Evolutionary conservation across 2,888 invertebrate species (phyloP).

Genomic region (Formica aserva): DNA sequence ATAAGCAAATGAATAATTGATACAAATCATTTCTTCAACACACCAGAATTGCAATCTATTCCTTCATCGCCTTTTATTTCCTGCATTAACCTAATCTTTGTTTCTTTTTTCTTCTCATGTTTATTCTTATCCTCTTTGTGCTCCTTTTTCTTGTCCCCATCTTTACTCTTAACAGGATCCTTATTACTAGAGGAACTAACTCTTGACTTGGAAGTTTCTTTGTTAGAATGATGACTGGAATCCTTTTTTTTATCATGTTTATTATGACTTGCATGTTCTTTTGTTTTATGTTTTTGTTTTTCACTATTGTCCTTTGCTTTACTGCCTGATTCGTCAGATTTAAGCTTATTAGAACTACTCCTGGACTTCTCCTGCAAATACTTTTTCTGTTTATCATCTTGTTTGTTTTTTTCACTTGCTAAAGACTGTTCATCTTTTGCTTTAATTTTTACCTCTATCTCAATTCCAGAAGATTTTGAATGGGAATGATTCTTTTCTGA

Average conservation of each 20-base stretch:
- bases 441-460: conserved; percentile 59
- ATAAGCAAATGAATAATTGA: conserved; percentile 21
- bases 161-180: conserved; percentile 74
- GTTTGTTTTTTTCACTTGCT: conserved; percentile 53
- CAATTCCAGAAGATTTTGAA: conserved; percentile 34
- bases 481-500: conserved; percentile 58
- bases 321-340: conserved; percentile 58
- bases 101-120: conserved; percentile 76
- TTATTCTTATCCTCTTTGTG: conserved; percentile 65
- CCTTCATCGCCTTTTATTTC: conserved; percentile 88
- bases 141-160: conserved; percentile 70
- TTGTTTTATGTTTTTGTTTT: conserved; percentile 78
- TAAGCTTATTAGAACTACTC: conserved; percentile 67
- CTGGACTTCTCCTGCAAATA: conserved; percentile 67
- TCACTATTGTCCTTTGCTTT: conserved; percentile 69
- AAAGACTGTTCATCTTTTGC: conserved; percentile 29
- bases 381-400: conserved; percentile 67
- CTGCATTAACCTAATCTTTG: conserved; percentile 81
- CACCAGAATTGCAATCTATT: conserved; percentile 90
- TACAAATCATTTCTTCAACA: neutral
- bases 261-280: conserved; percentile 60
- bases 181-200: conserved; percentile 80
- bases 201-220: conserved; percentile 77
- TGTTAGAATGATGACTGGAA: conserved; percentile 73
- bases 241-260: conserved; percentile 73